Evolutionary conservation across 1,140 invertebrate species (phyloP).

Genomic region (Gonatopus flavifemur): DNA sequence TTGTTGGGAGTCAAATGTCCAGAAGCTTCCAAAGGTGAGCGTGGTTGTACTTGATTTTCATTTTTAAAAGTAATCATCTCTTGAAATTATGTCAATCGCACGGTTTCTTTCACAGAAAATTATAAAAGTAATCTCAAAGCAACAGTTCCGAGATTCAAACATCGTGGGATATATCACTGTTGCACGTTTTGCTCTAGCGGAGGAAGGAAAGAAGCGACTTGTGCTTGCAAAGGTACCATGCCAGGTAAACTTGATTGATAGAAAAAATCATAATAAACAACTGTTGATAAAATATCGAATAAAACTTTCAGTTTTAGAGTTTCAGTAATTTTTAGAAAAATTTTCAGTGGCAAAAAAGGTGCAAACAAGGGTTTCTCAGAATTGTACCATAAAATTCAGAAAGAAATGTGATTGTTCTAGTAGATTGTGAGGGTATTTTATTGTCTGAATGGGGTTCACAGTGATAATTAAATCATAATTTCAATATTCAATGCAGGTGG

Average conservation of each 20-base stretch:
- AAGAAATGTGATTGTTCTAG: neutral
- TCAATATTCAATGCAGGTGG: conserved; percentile 56
- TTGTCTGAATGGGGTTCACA: neutral
- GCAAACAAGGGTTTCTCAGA: too few relatives aligned
- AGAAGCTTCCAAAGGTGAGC: conserved; percentile 14
- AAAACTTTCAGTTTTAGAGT: too few relatives aligned
- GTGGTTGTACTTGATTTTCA: neutral
- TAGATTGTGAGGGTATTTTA: neutral
- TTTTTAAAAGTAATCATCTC: neutral
- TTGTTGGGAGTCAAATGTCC: conserved; percentile 39
- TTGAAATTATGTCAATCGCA: neutral
- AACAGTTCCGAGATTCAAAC: conserved; percentile 38
- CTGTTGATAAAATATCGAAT: too few relatives aligned
- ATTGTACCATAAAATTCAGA: too few relatives aligned
- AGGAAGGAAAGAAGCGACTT: conserved; percentile 67
- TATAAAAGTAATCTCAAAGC: conserved; percentile 25
- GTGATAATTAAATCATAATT: neutral
- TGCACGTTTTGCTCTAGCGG: conserved; percentile 80
- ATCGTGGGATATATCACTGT: conserved; percentile 75
- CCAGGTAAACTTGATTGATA: too few relatives aligned
- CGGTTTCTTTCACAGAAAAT: conserved; percentile 38
- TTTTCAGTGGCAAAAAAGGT: too few relatives aligned
- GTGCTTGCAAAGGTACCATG: conserved; percentile 73
- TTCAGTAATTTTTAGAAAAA: too few relatives aligned
- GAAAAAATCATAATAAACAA: too few relatives aligned